These are phyloP conservation scores for Serranochromis macrocephalus DNA, from an alignment of 2,113 vertebrate species.

Conservation along the genomic window DNA sequence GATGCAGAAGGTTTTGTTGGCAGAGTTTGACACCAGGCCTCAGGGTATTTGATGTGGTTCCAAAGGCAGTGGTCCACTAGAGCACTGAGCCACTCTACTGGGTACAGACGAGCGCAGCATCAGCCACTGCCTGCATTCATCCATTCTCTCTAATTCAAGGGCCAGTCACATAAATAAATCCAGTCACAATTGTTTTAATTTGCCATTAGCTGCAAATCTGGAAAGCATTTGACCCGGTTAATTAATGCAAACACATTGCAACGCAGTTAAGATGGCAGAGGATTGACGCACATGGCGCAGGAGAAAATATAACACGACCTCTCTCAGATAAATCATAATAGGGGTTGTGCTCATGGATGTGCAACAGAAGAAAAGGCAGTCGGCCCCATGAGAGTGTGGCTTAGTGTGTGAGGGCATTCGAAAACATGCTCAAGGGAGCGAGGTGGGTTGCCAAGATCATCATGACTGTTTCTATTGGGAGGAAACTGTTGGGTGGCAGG, in stretches of 20 bases:
- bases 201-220: conserved; percentile 14
- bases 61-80: conserved; percentile 27
- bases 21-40: conserved; percentile 28
- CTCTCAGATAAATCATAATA: neutral
- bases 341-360: neutral
- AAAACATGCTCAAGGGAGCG: neutral
- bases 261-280: neutral
- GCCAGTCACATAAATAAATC: neutral
- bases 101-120: neutral
- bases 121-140: neutral
- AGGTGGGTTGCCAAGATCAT: conserved; percentile 8
- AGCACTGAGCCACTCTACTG: conserved; percentile 8
- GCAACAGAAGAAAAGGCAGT: neutral
- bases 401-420: neutral
- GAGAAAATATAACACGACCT: neutral
- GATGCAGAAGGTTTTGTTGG: conserved; percentile 30
- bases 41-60: conserved; percentile 26
- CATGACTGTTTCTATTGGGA: conserved; percentile 4
- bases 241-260: neutral
- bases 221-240: neutral
- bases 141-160: neutral
- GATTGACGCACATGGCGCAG: neutral
- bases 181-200: conserved; percentile 31
- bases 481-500: conserved; percentile 21
- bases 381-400: neutral